Evolutionary conservation across 1,140 invertebrate genomes (phyloP), one percentile per base, ranked within the genome.

Genomic region (Leptinotarsa texana): DNA sequence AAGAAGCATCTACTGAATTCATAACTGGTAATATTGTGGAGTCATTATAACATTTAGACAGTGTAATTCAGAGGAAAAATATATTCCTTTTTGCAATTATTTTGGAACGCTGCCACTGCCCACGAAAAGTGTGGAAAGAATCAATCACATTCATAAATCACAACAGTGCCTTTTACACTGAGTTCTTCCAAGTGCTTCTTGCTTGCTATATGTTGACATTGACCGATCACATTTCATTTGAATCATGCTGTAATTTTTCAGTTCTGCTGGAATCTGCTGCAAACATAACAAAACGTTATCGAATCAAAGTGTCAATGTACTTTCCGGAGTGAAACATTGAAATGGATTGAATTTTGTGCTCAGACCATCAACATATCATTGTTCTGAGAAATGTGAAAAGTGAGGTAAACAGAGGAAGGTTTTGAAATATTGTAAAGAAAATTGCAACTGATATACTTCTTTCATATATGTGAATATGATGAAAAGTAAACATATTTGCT

Each of bases 71-170:
- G 2, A 42, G 3, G 8, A 33, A 33, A 42, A 11, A 2, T 42
- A 42, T 42, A 11, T 0, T 42, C 2, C 8, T 42, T 42, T 11
- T 0, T 11, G 8, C 8, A 42, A 42, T 42, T 42, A 42, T 42
- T 42, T 42, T 3, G 8, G 8, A 11, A 11, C 8, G 1, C 33
- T 18, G 17, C 51, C 51, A n/a, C 17, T 57, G 51, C 13, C 51
- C 4, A 8, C 6, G 6, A 57, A 8, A 57, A 57, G 51, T 57
- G 51, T 57, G 5, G 63, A 18, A 13, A 13, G 22, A 13, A 66
- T 66, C 63, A 66, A 33, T 33, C 21, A 66, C 21, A 66, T 66
- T 66, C 63, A 66, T 24, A 66, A 33, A 66, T 66, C 63, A 66
- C n/a, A 18, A 27, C 15, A 17, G 21, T 33, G 63, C 18, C 63